Conservation (phyloP, 2,888 invertebrate species). For the Anthrax anthrax region DNA sequence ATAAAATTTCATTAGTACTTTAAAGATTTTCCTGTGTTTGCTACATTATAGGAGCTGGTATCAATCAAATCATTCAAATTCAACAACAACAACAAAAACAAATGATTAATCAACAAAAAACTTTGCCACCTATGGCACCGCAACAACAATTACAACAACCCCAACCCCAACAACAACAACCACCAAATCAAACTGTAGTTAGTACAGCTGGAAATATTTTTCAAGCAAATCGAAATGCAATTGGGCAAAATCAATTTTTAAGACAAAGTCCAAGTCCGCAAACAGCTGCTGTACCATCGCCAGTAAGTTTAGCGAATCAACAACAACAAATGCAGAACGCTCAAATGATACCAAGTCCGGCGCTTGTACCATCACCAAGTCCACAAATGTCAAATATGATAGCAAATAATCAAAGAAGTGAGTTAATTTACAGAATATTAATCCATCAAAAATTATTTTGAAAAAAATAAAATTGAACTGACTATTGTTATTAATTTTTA, state of each 20-base stretch:
- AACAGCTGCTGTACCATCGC: slow-evolving; percentile 46
- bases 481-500: too few species aligned
- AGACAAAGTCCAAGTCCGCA: slow-evolving; percentile 62
- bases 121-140: slow-evolving; percentile 22
- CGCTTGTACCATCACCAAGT: slow-evolving; percentile 50
- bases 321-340: slow-evolving; percentile 31
- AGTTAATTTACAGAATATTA: too few species aligned
- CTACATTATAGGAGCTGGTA: slow-evolving; percentile 20
- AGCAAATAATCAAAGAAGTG: slow-evolving; percentile 37
- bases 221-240: slow-evolving; percentile 40
- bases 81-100: neutral
- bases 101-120: slow-evolving; percentile 16
- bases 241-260: slow-evolving; percentile 60
- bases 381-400: slow-evolving; percentile 47
- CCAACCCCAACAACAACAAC: slow-evolving; percentile 15
- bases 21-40: slow-evolving; percentile 8
- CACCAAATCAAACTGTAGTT: slow-evolving; percentile 25
- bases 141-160: slow-evolving; percentile 15
- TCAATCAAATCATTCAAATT: neutral
- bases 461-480: too few species aligned
- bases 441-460: too few species aligned
- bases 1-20: neutral
- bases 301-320: slow-evolving; percentile 42
- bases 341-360: slow-evolving; percentile 57
- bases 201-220: slow-evolving; percentile 37